Conservation (phyloP, 2,797 vertebrate species). For the Sylvilagus floridanus region DNA sequence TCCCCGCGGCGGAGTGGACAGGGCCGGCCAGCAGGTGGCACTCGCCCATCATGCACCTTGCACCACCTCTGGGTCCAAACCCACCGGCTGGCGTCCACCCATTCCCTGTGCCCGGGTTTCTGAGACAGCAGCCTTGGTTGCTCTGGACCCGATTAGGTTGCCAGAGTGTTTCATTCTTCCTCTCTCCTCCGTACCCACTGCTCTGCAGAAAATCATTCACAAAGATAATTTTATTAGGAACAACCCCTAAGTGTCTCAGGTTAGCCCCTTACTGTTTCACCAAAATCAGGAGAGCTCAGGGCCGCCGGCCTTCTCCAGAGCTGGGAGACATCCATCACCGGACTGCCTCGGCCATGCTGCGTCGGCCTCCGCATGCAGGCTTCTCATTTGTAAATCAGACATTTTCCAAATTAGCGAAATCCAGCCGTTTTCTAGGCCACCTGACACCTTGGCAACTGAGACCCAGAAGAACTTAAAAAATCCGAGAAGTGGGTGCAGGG, state of each 20-base stretch:
- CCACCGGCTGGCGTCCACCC: too few relatives aligned
- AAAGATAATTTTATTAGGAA: slow-evolving; percentile 40
- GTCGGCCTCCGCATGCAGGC: slow-evolving; percentile 31
- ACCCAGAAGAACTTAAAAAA: slow-evolving; percentile 51
- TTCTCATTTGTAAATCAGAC: slow-evolving; percentile 31
- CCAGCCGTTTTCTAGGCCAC: background rate
- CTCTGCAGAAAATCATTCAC: slow-evolving; percentile 37
- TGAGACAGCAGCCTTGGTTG: slow-evolving; percentile 52
- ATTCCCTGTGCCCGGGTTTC: background rate
- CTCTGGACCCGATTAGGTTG: background rate
- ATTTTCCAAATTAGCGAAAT: slow-evolving; percentile 56
- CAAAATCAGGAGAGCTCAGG: slow-evolving; percentile 5
- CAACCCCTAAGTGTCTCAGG: background rate
- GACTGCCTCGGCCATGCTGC: background rate
- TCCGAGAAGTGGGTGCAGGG: background rate
- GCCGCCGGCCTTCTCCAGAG: background rate
- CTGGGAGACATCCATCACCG: slow-evolving; percentile 7
- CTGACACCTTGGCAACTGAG: slow-evolving; percentile 34
- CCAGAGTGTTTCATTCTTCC: slow-evolving; percentile 14
- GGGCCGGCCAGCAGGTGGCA: slow-evolving; percentile 87
- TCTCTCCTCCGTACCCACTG: background rate
- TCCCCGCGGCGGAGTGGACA: slow-evolving; percentile 14
- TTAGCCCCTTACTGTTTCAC: slow-evolving; percentile 2
- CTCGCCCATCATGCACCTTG: slow-evolving; percentile 82
- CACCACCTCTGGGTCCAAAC: background rate